phyloP scores from a whole-genome alignment of 2,113 vertebrate species.

The Noturus placidus region DNA sequence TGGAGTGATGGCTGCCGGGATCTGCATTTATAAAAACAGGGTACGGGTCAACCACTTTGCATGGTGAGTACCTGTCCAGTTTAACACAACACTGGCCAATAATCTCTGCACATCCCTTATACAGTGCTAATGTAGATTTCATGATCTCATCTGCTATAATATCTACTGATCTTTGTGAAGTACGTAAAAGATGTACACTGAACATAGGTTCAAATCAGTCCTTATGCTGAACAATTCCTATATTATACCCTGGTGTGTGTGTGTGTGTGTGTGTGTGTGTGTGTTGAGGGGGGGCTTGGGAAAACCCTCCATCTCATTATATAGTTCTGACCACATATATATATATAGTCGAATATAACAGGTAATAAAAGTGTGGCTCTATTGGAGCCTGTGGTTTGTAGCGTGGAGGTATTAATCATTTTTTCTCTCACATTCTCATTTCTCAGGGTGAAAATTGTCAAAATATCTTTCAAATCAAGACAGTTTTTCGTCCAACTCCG shows the following conservation, averaged over 20 bases:
- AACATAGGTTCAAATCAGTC: neutral
- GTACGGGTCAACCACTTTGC: conserved; percentile 95
- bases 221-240: neutral
- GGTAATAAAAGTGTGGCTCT: too few species aligned
- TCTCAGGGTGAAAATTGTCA: conserved; percentile 97
- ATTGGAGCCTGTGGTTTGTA: too few species aligned
- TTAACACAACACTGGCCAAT: neutral
- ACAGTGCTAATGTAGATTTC: neutral
- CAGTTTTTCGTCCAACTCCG: conserved; percentile 98
- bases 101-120: neutral
- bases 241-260: too few species aligned
- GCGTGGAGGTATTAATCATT: neutral
- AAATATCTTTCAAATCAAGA: conserved; percentile 99
- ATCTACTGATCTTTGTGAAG: neutral
- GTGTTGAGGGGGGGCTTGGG: too few species aligned
- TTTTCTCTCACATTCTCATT: conserved; percentile 50
- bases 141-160: neutral
- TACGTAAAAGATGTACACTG: neutral
- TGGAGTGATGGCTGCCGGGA: conserved; percentile 94
- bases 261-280: too few species aligned
- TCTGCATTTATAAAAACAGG: conserved; percentile 95
- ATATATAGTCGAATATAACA: too few species aligned
- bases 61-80: conserved; percentile 80
- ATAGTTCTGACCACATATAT: too few species aligned
- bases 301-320: too few species aligned